phyloP scores from a whole-genome alignment of 37 sponge, comb jelly and placozoan genomes.

The Ianthella basta region DNA sequence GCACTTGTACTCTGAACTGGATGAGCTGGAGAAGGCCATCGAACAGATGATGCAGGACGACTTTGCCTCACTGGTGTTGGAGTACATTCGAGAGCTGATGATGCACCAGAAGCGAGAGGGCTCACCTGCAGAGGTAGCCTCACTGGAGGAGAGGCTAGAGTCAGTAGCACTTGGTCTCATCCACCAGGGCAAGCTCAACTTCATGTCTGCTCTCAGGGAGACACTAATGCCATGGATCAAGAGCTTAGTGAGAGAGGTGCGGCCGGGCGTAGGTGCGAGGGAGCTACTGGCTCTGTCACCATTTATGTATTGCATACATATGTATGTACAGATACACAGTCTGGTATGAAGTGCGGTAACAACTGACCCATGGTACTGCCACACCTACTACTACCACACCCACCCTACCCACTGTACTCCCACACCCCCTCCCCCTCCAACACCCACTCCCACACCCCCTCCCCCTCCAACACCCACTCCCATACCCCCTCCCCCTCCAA shows the following conservation, averaged over 20 bases:
- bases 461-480: no score
- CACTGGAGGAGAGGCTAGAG: conserved; percentile 65
- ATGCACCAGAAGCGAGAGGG: not conserved
- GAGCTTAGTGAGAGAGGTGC: conserved; percentile 55
- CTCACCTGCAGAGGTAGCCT: conserved; percentile 1
- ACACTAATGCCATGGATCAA: conserved; percentile 48
- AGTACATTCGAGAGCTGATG: conserved; percentile 44
- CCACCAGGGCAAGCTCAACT: conserved; percentile 73
- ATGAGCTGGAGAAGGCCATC: conserved; percentile 91
- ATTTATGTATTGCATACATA: no score
- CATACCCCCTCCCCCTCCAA: no score
- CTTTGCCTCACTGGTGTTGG: conserved; percentile 77
- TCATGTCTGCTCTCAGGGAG: conserved; percentile 75
- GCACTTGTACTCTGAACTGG: conserved; percentile 89
- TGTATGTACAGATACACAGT: no score
- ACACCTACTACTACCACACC: no score
- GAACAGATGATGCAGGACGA: conserved; percentile 94
- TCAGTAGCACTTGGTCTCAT: conserved; percentile 80
- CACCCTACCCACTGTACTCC: no score
- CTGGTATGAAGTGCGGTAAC: no score
- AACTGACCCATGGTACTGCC: no score
- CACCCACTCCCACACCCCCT: no score
- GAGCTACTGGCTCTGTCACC: no score
- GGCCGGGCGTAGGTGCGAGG: not conserved
- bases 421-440: no score